Base-by-base conservation (phyloP, 1,140 invertebrate species). In the Drosophila erecta region DNA sequence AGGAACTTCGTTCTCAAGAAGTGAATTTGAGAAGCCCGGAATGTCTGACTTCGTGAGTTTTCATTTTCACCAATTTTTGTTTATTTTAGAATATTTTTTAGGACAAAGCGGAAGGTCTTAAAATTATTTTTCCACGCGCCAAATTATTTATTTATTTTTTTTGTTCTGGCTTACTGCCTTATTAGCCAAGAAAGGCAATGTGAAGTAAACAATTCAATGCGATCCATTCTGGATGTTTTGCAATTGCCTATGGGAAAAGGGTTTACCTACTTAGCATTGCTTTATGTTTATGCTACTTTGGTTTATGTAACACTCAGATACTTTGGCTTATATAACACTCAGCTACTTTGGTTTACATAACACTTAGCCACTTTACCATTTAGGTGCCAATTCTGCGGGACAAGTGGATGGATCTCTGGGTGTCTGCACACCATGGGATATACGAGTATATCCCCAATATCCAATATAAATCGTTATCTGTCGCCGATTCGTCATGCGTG, bases 1-100 rank as follows among this genome's bases (percentile, higher is more conserved):
- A 38, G 64, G 41, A 58, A 62, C 66, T 75, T 54, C 53, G 56
- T 81, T 86, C 81, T 38, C 59, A 69, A 70, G 81, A 81, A 86
- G 17, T 56, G 47, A 81, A 85, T 60, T 58, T 65, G 81, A 85
- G 81, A 47, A 62, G 27, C 11, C 37, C 59, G 77, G 81, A 84
- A 85, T 85, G 72, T 57, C 72, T 75, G 72, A 65, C 58, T 57
- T 15, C 24, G 35, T 43, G 14, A 10, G 62, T 64, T 74, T 62
- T 40, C 43, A 17, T 46, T 38, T 24, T 38, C 3, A 1, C 3
- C 12, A 12, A 14, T 38, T 38, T 38, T 14, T 17, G 11, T 50
- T 22, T 59, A 41, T 61, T 20, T 14, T 3, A 3, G 12, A 47
- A 27, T 27, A 27, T 47, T 47, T 43, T 11, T 24, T 33, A 46